phyloP scores from a whole-genome alignment of 2,888 invertebrate species.

The Nemapogon koenigi region DNA sequence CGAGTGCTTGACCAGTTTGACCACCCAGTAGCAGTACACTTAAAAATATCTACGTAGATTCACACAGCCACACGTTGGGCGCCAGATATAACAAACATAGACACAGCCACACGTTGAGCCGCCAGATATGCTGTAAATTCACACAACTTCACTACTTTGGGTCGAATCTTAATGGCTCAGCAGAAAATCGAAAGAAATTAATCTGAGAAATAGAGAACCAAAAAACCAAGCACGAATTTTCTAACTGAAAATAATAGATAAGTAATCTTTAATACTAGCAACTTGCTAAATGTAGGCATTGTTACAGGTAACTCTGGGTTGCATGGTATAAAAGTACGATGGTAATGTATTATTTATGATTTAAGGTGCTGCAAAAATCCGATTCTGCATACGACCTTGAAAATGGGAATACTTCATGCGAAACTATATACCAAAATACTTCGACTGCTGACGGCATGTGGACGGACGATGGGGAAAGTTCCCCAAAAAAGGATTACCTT shows the following conservation, averaged over 20 bases:
- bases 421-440: conserved; percentile 34
- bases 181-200: too few relatives aligned
- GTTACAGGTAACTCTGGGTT: neutral
- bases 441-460: neutral
- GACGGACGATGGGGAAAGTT: conserved; percentile 3
- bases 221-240: too few relatives aligned
- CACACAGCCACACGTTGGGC: neutral
- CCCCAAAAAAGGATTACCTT: too few relatives aligned
- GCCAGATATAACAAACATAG: neutral
- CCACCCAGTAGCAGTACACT: too few relatives aligned
- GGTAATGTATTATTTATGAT: neutral
- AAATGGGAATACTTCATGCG: conserved; percentile 45
- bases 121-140: too few relatives aligned
- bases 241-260: too few relatives aligned
- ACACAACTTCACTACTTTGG: too few relatives aligned
- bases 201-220: too few relatives aligned
- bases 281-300: neutral
- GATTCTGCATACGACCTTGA: conserved; percentile 33
- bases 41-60: too few relatives aligned
- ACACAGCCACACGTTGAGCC: too few relatives aligned
- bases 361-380: conserved; percentile 46
- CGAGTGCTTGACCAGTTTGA: too few relatives aligned
- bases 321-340: neutral
- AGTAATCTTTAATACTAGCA: neutral
- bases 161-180: too few relatives aligned